These are phyloP conservation scores for Clarias macrocephalus DNA, from an alignment of 2,113 vertebrate species.

Conservation along the genomic window DNA sequence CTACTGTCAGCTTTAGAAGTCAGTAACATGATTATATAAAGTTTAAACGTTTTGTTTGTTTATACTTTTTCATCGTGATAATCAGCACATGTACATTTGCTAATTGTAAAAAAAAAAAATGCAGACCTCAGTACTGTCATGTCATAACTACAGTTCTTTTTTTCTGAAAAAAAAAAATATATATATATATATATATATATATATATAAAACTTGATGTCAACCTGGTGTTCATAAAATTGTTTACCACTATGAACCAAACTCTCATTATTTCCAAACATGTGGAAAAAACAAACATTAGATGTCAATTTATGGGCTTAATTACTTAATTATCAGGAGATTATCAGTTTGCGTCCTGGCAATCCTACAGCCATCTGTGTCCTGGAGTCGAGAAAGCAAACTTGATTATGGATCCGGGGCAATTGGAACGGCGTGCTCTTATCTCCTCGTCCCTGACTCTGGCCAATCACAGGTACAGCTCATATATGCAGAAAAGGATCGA, in stretches of 20 bases:
- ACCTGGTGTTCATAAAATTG: neutral
- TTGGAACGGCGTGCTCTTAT: neutral
- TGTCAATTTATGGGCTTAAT: too few species aligned
- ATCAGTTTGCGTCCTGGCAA: too few species aligned
- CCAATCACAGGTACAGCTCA: neutral
- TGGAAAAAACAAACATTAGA: neutral
- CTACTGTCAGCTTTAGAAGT: neutral
- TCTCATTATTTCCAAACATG: neutral
- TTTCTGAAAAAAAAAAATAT: too few species aligned
- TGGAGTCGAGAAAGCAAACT: too few species aligned
- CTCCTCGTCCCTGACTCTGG: neutral
- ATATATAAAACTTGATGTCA: neutral
- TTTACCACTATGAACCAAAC: neutral
- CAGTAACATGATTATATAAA: neutral
- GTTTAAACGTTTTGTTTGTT: neutral
- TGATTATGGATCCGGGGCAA: neutral
- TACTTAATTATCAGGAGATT: too few species aligned
- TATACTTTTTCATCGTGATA: neutral
- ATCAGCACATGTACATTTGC: neutral
- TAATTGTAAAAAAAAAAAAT: too few species aligned
- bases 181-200: too few species aligned
- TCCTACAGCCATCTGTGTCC: too few species aligned
- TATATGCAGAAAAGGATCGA: neutral
- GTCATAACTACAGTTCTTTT: neutral
- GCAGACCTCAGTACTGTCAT: neutral